Evolutionary conservation across 2,888 invertebrate species (phyloP).

Genomic region (Lobophora halterata): DNA sequence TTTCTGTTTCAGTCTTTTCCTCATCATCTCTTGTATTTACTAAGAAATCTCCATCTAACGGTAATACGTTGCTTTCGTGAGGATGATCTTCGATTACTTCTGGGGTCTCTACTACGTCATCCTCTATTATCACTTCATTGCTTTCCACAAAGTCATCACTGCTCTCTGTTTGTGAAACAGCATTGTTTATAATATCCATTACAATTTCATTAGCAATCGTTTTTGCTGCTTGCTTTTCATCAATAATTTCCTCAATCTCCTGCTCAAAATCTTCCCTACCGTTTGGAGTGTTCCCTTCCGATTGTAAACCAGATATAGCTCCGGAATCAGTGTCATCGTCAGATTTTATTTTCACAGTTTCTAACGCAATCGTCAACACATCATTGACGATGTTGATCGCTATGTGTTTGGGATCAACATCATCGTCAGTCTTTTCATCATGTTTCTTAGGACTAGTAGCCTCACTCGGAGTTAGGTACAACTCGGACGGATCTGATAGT

Average conservation of each 20-base stretch:
- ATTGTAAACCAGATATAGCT: slow-evolving; percentile 68
- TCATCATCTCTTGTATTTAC: slow-evolving; percentile 57
- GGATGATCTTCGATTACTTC: slow-evolving; percentile 60
- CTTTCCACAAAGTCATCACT: slow-evolving; percentile 24
- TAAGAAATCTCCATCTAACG: slow-evolving; percentile 69
- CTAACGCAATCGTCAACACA: slow-evolving; percentile 68
- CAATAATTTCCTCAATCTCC: slow-evolving; percentile 64
- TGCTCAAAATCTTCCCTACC: slow-evolving; percentile 70
- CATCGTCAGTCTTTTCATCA: slow-evolving; percentile 63
- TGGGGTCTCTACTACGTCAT: slow-evolving; percentile 41
- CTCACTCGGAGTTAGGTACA: slow-evolving; percentile 85
- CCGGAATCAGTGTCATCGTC: slow-evolving; percentile 75
- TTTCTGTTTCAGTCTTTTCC: slow-evolving; percentile 41
- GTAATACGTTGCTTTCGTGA: slow-evolving; percentile 69
- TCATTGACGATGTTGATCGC: slow-evolving; percentile 75
- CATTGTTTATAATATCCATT: slow-evolving; percentile 56
- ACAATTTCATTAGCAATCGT: slow-evolving; percentile 61
- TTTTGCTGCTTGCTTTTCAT: slow-evolving; percentile 58
- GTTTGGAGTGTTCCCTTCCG: slow-evolving; percentile 73
- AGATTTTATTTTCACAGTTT: slow-evolving; percentile 66
- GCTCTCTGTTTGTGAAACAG: slow-evolving; percentile 49
- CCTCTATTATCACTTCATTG: slow-evolving; percentile 26
- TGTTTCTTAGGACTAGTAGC: slow-evolving; percentile 74
- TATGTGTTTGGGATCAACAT: slow-evolving; percentile 64
- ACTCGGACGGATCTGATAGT: slow-evolving; percentile 85